Base-by-base conservation (phyloP, 2,888 invertebrate genomes). In the Petrolisthes cinctipes region DNA sequence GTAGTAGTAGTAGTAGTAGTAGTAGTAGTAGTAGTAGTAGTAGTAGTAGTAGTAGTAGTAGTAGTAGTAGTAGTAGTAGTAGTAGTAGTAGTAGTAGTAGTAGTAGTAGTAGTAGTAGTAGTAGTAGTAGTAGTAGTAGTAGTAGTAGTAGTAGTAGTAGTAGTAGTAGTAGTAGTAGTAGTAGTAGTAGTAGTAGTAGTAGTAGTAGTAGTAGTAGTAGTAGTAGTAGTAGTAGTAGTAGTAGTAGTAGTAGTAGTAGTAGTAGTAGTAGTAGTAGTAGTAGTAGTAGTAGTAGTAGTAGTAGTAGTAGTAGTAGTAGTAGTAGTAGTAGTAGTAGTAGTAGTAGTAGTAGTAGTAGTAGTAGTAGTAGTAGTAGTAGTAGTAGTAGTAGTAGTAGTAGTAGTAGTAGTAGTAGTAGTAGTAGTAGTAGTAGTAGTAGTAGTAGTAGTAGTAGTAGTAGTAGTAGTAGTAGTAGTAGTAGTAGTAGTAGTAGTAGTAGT, bases 1-100 rank as follows among this genome's bases (percentile, higher is more conserved):
- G 80, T 80, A 80, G 80, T 23, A 80, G 80, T 80, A 80, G 80
- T 80, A 80, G 80, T 80, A 80, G 80, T 80, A 80, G 80, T 80
- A 80, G 80, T 80, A 80, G 80, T 80, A 80, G 54, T 51, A 80
- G 80, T 80, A 80, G 80, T 56, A 80, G 80, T 80, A 80, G 80
- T 80, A 80, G 80, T 80, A 80, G 80, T 80, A 80, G 80, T 80
- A 80, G 75, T 75, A 75, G 75, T 75, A 75, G 75, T 75, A 75
- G 75, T 75, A 75, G 75, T 75, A 75, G 75, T 75, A n/a, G 75
- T 75, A 75, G 75, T 75, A 75, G 75, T 75, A 75, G 75, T 75
- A 75, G 75, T 75, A 75, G 75, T 75, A 75, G 75, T 75, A 75
- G 75, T 75, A 75, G 75, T 75, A 75, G 75, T 75, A 75, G 75